A percentile compares a stretch with the other conserved stretches of the same genome.
Evolutionary conservation across 2,113 vertebrate genomes (phyloP).

Genomic region (Neomonachus schauinslandi): DNA sequence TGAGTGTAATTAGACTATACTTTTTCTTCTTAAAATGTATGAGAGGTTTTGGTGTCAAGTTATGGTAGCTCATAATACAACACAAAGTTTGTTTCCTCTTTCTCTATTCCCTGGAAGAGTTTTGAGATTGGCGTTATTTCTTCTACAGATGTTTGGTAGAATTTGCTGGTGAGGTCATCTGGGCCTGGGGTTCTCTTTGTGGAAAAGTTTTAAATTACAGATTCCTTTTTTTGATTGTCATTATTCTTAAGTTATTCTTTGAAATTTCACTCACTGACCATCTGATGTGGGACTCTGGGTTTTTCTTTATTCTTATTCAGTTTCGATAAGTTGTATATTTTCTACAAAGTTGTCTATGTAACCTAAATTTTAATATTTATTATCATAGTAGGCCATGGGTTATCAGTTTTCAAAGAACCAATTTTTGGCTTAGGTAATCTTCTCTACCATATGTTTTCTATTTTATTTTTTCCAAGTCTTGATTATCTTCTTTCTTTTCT

Average conservation of each 20-base stretch:
- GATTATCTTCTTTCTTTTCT: slow-evolving; percentile 9
- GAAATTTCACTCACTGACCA: not conserved
- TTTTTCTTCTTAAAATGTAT: slow-evolving; percentile 10
- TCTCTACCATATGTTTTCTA: not conserved
- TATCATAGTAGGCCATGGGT: not conserved
- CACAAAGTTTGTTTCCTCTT: not conserved
- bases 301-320: not conserved
- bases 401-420: not conserved
- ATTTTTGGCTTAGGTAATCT: not conserved
- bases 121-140: slow-evolving; percentile 4
- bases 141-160: slow-evolving; percentile 19
- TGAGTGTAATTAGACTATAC: not conserved
- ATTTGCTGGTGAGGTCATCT: not conserved
- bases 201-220: not conserved
- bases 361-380: not conserved
- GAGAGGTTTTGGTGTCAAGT: not conserved
- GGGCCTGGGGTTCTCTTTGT: not conserved
- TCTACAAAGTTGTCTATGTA: not conserved
- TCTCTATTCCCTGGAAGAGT: not conserved
- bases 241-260: slow-evolving; percentile 1
- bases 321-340: slow-evolving; percentile 22
- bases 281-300: not conserved
- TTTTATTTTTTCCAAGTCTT: slow-evolving; percentile 24
- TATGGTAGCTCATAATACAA: not conserved
- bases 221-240: not conserved